Percentiles rank a stretch among this genome's conserved stretches.
Evolutionary conservation across 2,797 vertebrate genomes (phyloP).

Genomic region (Scyliorhinus canicula): DNA sequence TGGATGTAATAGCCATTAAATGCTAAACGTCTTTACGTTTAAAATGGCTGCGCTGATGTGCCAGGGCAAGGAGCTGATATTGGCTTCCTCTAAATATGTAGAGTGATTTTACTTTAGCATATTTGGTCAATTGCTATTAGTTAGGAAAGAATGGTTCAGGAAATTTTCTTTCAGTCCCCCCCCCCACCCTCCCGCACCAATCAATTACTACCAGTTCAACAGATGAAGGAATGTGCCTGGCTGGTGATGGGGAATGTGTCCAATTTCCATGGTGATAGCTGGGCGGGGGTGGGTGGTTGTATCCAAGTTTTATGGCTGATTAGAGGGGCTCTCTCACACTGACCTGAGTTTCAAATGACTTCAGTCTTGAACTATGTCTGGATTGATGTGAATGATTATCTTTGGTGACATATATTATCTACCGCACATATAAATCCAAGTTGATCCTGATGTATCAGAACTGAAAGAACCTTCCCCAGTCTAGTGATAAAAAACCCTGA

Average conservation of each 20-base stretch:
- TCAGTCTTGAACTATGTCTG: neutral
- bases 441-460: neutral
- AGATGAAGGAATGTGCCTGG: neutral
- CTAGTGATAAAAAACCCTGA: neutral
- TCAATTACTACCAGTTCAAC: neutral
- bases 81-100: neutral
- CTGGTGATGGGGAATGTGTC: neutral
- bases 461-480: neutral
- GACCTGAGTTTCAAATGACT: neutral
- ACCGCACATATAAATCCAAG: slow-evolving; percentile 3
- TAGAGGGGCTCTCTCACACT: slow-evolving; percentile 17
- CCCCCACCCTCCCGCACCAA: neutral
- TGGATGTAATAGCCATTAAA: neutral
- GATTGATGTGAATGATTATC: neutral
- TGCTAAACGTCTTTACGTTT: neutral
- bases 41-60: neutral
- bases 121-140: neutral
- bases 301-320: slow-evolving; percentile 22
- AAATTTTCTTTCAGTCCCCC: neutral
- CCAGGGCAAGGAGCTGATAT: neutral
- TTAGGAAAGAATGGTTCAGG: neutral
- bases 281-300: neutral
- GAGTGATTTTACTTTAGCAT: neutral
- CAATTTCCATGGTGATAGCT: neutral
- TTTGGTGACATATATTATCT: slow-evolving; percentile 30